Evolutionary conservation across 2,113 vertebrate species (phyloP).

Genomic region (Dasyurus viverrinus): DNA sequence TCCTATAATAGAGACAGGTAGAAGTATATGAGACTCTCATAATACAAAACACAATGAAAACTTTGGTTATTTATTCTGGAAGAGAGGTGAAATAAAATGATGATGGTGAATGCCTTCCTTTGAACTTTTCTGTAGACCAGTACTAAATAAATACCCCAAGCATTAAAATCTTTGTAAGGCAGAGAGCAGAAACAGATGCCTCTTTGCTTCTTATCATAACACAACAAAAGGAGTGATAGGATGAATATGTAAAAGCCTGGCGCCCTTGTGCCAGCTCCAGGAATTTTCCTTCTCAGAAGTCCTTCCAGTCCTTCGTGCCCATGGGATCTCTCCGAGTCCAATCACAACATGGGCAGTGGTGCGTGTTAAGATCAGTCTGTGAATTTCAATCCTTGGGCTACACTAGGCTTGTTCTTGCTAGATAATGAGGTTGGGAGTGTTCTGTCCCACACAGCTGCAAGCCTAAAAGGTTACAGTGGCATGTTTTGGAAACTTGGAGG

Average conservation of each 20-base stretch:
- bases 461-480: not conserved
- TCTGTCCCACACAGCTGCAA: not conserved
- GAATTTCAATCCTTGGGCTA: not conserved
- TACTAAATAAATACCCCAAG: not conserved
- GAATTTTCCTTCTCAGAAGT: constrained; percentile 1
- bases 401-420: not conserved
- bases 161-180: not conserved
- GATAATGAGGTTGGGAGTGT: not conserved
- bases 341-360: not conserved
- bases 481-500: not conserved
- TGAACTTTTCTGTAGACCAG: not conserved
- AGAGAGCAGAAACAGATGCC: not conserved
- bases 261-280: not conserved
- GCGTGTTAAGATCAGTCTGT: not conserved
- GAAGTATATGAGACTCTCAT: not conserved
- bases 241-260: not conserved
- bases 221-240: not conserved
- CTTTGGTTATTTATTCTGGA: not conserved
- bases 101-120: not conserved
- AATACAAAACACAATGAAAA: not conserved
- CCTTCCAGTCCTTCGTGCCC: not conserved
- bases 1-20: not conserved
- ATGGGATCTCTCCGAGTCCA: not conserved
- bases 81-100: not conserved
- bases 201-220: not conserved